A percentile compares a stretch with the other conserved stretches of the same genome.
These are phyloP conservation scores for Atrina japonica DNA, from an alignment of 2,888 invertebrate species.

Conservation along the genomic window DNA sequence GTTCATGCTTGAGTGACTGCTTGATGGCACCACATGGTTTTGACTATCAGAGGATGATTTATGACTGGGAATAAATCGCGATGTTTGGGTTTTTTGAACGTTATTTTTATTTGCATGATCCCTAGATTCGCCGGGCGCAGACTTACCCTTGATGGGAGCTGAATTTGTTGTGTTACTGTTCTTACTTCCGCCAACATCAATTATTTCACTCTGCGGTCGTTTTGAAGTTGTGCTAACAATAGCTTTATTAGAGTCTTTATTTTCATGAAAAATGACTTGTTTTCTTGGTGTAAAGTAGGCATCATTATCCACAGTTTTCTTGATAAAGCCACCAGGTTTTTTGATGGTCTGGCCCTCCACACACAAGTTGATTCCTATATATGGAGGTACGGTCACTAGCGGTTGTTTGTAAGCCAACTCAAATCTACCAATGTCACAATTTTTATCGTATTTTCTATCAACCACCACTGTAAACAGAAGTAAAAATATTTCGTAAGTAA, in stretches of 20 bases:
- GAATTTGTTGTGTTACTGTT: constrained; percentile 49
- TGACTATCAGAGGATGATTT: constrained; percentile 29
- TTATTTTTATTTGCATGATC: constrained; percentile 23
- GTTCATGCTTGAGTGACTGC: constrained; percentile 29
- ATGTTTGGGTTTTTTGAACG: constrained; percentile 5
- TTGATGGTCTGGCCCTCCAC: constrained; percentile 72
- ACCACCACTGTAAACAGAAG: constrained; percentile 76
- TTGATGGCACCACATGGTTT: constrained; percentile 25
- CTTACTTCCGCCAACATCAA: constrained; percentile 37
- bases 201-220: constrained; percentile 57
- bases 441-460: constrained; percentile 78
- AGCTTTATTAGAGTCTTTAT: constrained; percentile 21
- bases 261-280: neutral
- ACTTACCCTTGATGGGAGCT: constrained; percentile 54
- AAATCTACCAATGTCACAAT: constrained; percentile 79
- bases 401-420: constrained; percentile 80
- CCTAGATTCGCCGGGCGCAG: constrained; percentile 24
- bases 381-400: constrained; percentile 78
- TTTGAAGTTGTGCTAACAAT: constrained; percentile 43
- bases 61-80: constrained; percentile 4
- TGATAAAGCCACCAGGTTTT: constrained; percentile 51
- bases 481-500: no score
- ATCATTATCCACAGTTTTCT: constrained; percentile 18
- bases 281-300: constrained; percentile 30
- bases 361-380: constrained; percentile 79